Evolutionary conservation across 2,113 vertebrate species (phyloP).

Genomic region (Neofelis nebulosa): DNA sequence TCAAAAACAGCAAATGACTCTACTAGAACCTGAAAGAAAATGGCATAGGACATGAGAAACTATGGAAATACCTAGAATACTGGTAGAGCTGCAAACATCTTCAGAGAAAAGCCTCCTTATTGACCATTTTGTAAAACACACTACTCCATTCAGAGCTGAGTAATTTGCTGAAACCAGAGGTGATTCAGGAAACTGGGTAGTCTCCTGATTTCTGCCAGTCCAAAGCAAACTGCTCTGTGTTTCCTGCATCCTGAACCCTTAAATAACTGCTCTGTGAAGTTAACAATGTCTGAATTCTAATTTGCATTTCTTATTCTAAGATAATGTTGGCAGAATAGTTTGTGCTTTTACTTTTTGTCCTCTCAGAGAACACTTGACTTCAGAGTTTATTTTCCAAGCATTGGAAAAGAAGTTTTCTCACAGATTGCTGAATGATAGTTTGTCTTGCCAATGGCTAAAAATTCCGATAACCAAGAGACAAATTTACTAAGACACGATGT

Average conservation of each 20-base stretch:
- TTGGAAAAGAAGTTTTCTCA: not conserved
- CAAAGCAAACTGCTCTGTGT: not conserved
- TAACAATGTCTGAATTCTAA: not conserved
- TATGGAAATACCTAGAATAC: not conserved
- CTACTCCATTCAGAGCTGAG: not conserved
- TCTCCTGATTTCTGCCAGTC: not conserved
- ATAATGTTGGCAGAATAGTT: not conserved
- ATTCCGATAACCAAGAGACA: not conserved
- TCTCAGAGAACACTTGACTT: not conserved
- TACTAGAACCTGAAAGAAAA: not conserved
- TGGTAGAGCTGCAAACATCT: not conserved
- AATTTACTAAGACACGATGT: not conserved
- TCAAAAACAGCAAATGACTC: not conserved
- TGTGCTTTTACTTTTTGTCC: not conserved
- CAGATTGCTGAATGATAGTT: not conserved
- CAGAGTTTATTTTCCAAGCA: slow-evolving; percentile 48
- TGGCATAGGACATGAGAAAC: not conserved
- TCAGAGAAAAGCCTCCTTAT: not conserved
- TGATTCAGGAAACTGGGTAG: not conserved
- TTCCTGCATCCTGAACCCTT: not conserved
- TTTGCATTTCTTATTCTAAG: slow-evolving; percentile 44
- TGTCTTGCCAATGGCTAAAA: slow-evolving; percentile 45
- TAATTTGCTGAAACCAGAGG: not conserved
- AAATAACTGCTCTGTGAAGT: not conserved
- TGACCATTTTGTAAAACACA: not conserved